These are phyloP conservation scores for Anthrax anthrax DNA, from an alignment of 2,888 invertebrate species.

Conservation along the genomic window DNA sequence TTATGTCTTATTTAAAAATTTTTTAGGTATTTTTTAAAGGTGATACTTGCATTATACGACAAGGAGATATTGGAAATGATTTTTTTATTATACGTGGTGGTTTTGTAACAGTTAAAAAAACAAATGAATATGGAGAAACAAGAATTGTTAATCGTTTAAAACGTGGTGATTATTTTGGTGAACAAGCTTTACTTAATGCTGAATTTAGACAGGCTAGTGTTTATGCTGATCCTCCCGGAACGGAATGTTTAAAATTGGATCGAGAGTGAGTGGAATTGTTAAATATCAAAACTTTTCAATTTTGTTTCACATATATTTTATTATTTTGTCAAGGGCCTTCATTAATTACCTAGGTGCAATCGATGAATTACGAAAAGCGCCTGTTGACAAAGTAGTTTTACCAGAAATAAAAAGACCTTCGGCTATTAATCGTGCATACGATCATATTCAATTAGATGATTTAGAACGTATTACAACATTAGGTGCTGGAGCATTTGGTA, in stretches of 20 bases:
- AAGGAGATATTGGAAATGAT: slow-evolving; percentile 77
- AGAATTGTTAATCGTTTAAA: slow-evolving; percentile 52
- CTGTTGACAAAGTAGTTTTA: slow-evolving; percentile 15
- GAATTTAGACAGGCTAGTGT: slow-evolving; percentile 82
- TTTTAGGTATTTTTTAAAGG: slow-evolving; percentile 63
- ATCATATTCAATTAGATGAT: slow-evolving; percentile 57
- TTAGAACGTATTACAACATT: slow-evolving; percentile 70
- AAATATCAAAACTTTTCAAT: too few species aligned
- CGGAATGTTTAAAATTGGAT: slow-evolving; percentile 77
- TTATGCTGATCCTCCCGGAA: slow-evolving; percentile 67
- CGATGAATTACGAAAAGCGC: slow-evolving; percentile 35
- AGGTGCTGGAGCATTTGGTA: slow-evolving; percentile 86
- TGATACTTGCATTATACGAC: slow-evolving; percentile 63
- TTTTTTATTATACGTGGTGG: slow-evolving; percentile 84
- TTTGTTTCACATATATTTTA: too few species aligned
- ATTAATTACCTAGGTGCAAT: slow-evolving; percentile 63
- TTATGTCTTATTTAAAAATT: slow-evolving; percentile 8
- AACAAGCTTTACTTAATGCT: slow-evolving; percentile 71
- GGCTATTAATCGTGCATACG: slow-evolving; percentile 40
- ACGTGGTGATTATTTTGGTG: slow-evolving; percentile 78
- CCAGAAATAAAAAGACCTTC: slow-evolving; percentile 18
- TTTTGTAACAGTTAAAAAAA: slow-evolving; percentile 57
- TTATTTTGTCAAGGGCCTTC: slow-evolving; percentile 58
- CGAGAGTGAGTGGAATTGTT: slow-evolving; percentile 47
- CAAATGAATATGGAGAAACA: slow-evolving; percentile 44